These are phyloP conservation scores for Leptinotarsa lineolata DNA, from an alignment of 1,140 invertebrate genomes.

Conservation along the genomic window DNA sequence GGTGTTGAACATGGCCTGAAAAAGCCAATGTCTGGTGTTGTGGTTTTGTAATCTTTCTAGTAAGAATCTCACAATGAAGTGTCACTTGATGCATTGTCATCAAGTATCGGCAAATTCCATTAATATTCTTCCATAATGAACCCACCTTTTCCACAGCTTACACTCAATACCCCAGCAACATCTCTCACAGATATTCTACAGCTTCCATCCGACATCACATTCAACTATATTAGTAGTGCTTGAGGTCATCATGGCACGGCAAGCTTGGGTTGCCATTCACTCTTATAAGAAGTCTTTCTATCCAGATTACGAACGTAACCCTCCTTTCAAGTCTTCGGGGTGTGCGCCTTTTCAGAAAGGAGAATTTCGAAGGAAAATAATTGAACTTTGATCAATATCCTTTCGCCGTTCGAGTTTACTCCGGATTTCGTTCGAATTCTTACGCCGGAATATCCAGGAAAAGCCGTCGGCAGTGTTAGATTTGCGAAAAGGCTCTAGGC, in stretches of 20 bases:
- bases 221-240: constrained; percentile 10
- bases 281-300: constrained; percentile 10
- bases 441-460: too few species aligned
- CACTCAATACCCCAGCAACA: not conserved
- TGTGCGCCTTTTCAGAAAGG: not conserved
- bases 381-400: constrained; percentile 23
- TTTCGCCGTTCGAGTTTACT: not conserved
- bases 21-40: too few species aligned
- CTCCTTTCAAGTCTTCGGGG: constrained; percentile 5
- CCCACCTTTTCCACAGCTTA: too few species aligned
- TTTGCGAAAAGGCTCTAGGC: too few species aligned
- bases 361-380: constrained; percentile 10
- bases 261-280: constrained; percentile 8
- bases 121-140: too few species aligned
- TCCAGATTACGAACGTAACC: constrained; percentile 11
- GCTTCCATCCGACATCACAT: not conserved
- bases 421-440: too few species aligned
- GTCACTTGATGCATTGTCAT: too few species aligned
- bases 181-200: not conserved
- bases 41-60: too few species aligned
- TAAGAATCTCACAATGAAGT: too few species aligned
- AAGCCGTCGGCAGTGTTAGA: too few species aligned
- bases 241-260: constrained; percentile 12
- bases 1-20: too few species aligned
- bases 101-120: too few species aligned